Conservation (phyloP, 1,140 invertebrate species). For the Drosophila cardini region DNA sequence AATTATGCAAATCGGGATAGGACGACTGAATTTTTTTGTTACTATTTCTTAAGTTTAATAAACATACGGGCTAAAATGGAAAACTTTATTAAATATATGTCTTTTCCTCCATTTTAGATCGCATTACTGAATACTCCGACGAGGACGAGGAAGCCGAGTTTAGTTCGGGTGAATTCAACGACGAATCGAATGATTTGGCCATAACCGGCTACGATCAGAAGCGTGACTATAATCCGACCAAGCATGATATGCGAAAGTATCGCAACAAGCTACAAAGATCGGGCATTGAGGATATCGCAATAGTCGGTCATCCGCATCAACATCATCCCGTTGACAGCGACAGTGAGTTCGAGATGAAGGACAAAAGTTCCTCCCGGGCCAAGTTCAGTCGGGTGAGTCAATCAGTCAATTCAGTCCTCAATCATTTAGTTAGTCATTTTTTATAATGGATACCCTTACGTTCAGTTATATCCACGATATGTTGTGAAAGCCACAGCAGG, state of each 20-base stretch:
- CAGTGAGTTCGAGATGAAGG: slow-evolving; percentile 87
- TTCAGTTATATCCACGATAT: background rate
- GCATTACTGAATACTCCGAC: slow-evolving; percentile 88
- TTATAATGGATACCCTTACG: background rate
- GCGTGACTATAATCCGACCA: slow-evolving; percentile 80
- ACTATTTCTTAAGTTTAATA: too few relatives aligned
- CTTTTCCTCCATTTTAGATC: slow-evolving; percentile 85
- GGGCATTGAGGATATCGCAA: slow-evolving; percentile 77
- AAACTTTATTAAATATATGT: too few relatives aligned
- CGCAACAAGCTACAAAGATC: slow-evolving; percentile 83
- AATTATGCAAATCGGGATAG: too few relatives aligned
- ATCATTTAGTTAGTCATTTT: background rate
- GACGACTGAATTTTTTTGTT: too few relatives aligned
- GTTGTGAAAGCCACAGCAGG: slow-evolving; percentile 55
- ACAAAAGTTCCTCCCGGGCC: slow-evolving; percentile 84
- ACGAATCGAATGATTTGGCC: slow-evolving; percentile 85
- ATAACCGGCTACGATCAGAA: slow-evolving; percentile 81
- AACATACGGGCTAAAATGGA: too few relatives aligned
- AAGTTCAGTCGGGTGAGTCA: slow-evolving; percentile 84
- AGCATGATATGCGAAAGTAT: slow-evolving; percentile 84
- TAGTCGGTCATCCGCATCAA: slow-evolving; percentile 72
- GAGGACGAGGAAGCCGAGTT: slow-evolving; percentile 89
- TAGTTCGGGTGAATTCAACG: slow-evolving; percentile 89
- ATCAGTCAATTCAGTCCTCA: slow-evolving; percentile 1
- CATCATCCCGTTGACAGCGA: slow-evolving; percentile 83